phyloP scores from a whole-genome alignment of 2,113 vertebrate species.

The Copsychus sechellarum region DNA sequence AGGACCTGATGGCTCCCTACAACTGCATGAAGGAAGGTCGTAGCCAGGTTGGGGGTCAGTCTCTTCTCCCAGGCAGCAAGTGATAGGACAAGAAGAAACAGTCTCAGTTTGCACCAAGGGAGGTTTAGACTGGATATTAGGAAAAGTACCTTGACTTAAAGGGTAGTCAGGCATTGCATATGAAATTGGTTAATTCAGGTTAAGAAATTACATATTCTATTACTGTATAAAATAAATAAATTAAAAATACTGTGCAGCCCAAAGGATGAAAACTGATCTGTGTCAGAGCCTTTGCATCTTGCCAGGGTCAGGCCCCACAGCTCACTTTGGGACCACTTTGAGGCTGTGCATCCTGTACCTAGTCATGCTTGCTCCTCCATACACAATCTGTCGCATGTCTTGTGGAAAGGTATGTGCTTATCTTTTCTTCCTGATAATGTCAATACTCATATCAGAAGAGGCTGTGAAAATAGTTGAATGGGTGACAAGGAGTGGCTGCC shows the following conservation, averaged over 20 bases:
- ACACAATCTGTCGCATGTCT: accelerated
- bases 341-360: not conserved
- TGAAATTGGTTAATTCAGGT: not conserved
- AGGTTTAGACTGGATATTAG: not conserved
- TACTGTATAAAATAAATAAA: not conserved
- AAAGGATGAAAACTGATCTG: not conserved
- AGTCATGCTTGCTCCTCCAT: not conserved
- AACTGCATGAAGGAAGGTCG: not conserved
- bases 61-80: not conserved
- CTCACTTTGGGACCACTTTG: accelerated
- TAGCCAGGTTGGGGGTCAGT: not conserved
- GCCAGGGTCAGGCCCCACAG: no score
- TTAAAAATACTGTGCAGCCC: not conserved
- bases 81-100: not conserved
- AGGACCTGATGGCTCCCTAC: not conserved
- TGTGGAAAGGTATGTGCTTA: not conserved
- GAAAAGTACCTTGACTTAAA: not conserved
- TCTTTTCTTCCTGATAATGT: not conserved
- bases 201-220: not conserved
- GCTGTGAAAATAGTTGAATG: not conserved
- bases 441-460: not conserved
- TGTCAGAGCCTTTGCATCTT: not conserved
- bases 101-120: not conserved
- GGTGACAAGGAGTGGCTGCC: not conserved
- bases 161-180: not conserved